Conservation (phyloP, 2,113 vertebrate genomes). For the Capricornis sumatraensis region DNA sequence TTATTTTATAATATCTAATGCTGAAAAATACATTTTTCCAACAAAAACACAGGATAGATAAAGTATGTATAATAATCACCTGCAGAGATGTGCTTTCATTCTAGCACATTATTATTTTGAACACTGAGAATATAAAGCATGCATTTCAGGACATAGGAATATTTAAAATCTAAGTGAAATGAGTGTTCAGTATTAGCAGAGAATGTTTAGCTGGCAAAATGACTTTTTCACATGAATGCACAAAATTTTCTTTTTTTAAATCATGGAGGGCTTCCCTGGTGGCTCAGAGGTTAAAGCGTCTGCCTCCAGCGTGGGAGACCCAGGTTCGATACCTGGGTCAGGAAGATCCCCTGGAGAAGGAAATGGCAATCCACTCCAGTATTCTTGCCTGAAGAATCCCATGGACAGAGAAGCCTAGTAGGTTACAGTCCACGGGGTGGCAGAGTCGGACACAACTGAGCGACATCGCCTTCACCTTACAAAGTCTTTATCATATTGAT, state of each 20-base stretch:
- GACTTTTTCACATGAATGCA: constrained; percentile 42
- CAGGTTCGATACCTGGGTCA: no score
- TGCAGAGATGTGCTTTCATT: not conserved
- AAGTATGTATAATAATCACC: not conserved
- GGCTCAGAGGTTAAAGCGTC: no score
- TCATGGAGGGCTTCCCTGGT: not conserved
- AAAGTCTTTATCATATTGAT: constrained; percentile 72
- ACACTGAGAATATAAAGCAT: not conserved
- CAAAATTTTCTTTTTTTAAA: constrained; percentile 51
- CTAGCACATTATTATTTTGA: not conserved
- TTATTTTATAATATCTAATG: not conserved
- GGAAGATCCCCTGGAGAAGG: no score
- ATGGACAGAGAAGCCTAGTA: no score
- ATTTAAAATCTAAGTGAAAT: not conserved
- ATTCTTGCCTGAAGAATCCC: no score
- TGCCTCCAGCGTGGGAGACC: no score
- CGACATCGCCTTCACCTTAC: not conserved
- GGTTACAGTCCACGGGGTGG: no score
- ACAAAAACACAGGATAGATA: not conserved
- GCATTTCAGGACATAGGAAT: not conserved
- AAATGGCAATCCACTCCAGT: no score
- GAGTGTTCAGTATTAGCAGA: constrained; percentile 27
- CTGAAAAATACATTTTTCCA: not conserved
- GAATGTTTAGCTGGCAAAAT: constrained; percentile 14
- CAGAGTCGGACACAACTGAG: no score